phyloP scores from a whole-genome alignment of 2,113 vertebrate genomes.

The Saguinus imperator region DNA sequence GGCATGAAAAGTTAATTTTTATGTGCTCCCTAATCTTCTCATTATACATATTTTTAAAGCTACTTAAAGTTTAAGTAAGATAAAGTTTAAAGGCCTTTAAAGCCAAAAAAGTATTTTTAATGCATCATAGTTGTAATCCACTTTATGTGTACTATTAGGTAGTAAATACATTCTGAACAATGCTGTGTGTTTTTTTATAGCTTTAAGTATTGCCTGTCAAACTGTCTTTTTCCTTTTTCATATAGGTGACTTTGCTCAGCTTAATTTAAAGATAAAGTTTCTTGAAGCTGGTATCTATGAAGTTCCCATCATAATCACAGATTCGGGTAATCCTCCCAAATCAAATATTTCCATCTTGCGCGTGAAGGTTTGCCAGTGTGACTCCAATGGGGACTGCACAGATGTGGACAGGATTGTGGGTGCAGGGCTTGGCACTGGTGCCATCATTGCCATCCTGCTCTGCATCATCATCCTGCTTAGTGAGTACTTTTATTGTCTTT shows the following conservation, averaged over 20 bases:
- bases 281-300: constrained; percentile 96
- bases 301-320: constrained; percentile 95
- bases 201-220: not conserved
- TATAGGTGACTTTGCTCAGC: constrained; percentile 94
- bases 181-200: not conserved
- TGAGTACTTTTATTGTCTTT: constrained; percentile 82
- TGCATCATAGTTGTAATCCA: not conserved
- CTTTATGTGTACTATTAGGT: not conserved
- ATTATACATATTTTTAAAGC: constrained; percentile 51
- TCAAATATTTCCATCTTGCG: constrained; percentile 95
- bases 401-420: constrained; percentile 94
- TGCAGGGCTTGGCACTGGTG: constrained; percentile 94
- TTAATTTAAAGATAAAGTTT: constrained; percentile 93
- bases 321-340: constrained; percentile 96
- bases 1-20: constrained; percentile 49
- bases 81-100: not conserved
- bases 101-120: not conserved
- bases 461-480: constrained; percentile 98
- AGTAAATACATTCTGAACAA: not conserved
- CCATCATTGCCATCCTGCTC: constrained; percentile 97
- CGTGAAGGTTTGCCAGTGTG: constrained; percentile 97
- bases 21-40: constrained; percentile 32
- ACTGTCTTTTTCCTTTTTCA: not conserved
- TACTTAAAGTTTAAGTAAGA: constrained; percentile 47
- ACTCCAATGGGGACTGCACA: constrained; percentile 95